Base-by-base conservation (phyloP, 1,140 invertebrate species). In the Tetraneura akinire region DNA sequence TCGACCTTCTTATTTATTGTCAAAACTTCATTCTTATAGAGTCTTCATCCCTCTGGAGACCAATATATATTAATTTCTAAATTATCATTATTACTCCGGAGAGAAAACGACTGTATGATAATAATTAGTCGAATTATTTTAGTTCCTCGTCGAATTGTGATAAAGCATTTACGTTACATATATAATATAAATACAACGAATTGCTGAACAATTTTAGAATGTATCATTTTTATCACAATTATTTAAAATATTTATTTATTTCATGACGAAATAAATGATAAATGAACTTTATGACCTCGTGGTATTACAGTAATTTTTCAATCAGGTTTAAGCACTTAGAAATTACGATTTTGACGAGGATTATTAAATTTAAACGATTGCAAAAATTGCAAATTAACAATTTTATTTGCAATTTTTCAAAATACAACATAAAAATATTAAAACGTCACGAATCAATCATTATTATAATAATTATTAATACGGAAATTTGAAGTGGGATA, bases 21-120 rank as follows among this genome's bases (percentile, higher is more conserved):
- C 60, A 64, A 64, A 18, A 64, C 29, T 32, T 64, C 16, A 23
- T 23, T 64, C 1, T 64, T n/a, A n/a, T n/a, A n/a, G n/a, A n/a
- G n/a, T n/a, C n/a, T n/a, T 32, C 29, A n/a, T 26, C 29, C 26
- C 60, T 23, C 29, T 11, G 16, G 60, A 64, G 60, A 29, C 29
- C 60, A 32, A 32, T 64, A 11, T 37, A 29, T 64, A 64, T 64
- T 64, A 64, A 64, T 64, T 64, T 64, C 60, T 32, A 64, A 64
- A 64, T 37, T 64, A 64, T 32, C 29, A 37, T 37, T n/a, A 64
- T n/a, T n/a, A 29, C 29, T 64, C 60, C 29, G 26, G 3, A 9
- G 60, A 64, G 60, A 64, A 14, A 37, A 29, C n/a, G n/a, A n/a
- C n/a, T n/a, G n/a, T n/a, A n/a, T n/a, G n/a, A n/a, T 60, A 6